phyloP scores from a whole-genome alignment of 2,888 invertebrate genomes.

The Tetranychus truncatus region DNA sequence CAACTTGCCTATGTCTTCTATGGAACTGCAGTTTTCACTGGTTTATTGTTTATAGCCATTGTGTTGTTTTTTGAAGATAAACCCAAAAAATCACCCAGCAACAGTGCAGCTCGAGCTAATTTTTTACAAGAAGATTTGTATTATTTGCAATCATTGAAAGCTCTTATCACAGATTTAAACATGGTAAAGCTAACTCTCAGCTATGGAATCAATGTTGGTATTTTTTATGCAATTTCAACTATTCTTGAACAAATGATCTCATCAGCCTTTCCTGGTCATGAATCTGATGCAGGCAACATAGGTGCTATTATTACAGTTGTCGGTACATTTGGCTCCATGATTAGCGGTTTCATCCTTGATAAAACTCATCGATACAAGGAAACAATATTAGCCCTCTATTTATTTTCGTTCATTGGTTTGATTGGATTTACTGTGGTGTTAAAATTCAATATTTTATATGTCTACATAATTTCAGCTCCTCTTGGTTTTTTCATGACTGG shows the following conservation, averaged over 20 bases:
- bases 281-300: slow-evolving; percentile 59
- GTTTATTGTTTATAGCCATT: slow-evolving; percentile 59
- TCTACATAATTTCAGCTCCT: slow-evolving; percentile 64
- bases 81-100: slow-evolving; percentile 24
- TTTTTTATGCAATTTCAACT: slow-evolving; percentile 91
- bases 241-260: slow-evolving; percentile 67
- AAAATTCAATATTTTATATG: slow-evolving; percentile 54
- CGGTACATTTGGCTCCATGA: slow-evolving; percentile 79
- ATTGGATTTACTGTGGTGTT: slow-evolving; percentile 75
- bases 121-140: neutral
- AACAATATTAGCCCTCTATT: slow-evolving; percentile 75
- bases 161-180: slow-evolving; percentile 28
- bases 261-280: slow-evolving; percentile 12
- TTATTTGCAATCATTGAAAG: slow-evolving; percentile 16
- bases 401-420: slow-evolving; percentile 76
- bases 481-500: slow-evolving; percentile 98
- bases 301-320: slow-evolving; percentile 76
- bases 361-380: slow-evolving; percentile 82
- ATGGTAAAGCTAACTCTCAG: slow-evolving; percentile 32
- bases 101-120: slow-evolving; percentile 19
- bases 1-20: slow-evolving; percentile 66
- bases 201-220: slow-evolving; percentile 70
- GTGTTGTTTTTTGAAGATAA: slow-evolving; percentile 37
- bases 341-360: slow-evolving; percentile 73
- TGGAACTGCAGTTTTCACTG: slow-evolving; percentile 59